Evolutionary conservation across 2,888 invertebrate genomes (phyloP).

Genomic region (Cataglyphis livida): DNA sequence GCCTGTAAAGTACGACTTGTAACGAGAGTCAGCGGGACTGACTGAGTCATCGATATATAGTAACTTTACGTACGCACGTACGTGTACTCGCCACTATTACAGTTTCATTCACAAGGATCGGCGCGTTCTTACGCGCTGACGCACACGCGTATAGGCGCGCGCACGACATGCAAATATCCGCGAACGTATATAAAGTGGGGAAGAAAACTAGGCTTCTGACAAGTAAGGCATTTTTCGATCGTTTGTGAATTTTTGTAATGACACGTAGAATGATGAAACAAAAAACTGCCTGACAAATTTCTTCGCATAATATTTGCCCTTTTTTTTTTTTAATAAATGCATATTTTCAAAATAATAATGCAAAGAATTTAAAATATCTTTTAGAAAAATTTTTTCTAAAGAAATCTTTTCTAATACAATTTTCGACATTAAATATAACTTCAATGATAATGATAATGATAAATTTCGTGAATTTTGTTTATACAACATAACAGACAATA

Average conservation of each 20-base stretch:
- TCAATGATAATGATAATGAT: background rate
- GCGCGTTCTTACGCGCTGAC: conserved; percentile 60
- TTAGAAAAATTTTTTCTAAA: background rate
- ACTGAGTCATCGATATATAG: conserved; percentile 73
- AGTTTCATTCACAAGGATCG: conserved; percentile 72
- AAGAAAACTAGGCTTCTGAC: background rate
- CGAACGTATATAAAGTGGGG: conserved; percentile 21
- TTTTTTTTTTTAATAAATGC: background rate
- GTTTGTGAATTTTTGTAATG: background rate
- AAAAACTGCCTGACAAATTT: background rate
- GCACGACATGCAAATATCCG: conserved; percentile 62
- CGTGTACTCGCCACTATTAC: conserved; percentile 66
- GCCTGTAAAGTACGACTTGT: conserved; percentile 65
- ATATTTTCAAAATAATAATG: background rate
- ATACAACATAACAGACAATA: background rate
- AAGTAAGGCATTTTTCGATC: background rate
- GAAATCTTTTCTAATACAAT: background rate
- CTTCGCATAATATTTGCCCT: background rate
- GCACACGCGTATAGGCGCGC: conserved; percentile 37
- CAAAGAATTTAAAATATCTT: background rate
- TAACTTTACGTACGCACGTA: conserved; percentile 71
- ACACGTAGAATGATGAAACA: background rate
- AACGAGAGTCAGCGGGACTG: conserved; percentile 66
- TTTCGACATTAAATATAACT: background rate
- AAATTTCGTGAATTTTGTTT: background rate